phyloP scores from a whole-genome alignment of 2,113 vertebrate genomes.

The Eclectus roratus region DNA sequence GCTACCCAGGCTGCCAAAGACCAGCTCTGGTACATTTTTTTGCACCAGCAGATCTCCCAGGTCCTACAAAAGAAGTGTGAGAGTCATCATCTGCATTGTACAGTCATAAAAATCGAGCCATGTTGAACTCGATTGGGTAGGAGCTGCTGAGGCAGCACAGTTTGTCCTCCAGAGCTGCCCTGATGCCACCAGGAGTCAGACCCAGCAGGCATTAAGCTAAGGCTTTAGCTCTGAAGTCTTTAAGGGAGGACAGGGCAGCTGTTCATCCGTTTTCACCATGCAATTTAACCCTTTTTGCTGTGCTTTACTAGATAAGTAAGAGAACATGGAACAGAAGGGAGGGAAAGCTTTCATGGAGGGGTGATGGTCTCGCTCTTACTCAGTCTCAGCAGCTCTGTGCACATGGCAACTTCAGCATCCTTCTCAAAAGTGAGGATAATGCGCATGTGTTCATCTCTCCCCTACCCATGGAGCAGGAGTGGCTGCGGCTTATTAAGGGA shows the following conservation, averaged over 20 bases:
- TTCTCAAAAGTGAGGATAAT: neutral
- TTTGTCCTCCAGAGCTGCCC: neutral
- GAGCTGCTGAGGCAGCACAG: neutral
- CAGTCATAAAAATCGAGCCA: fast-evolving
- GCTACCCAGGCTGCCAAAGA: neutral
- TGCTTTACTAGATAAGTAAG: neutral
- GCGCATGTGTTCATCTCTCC: neutral
- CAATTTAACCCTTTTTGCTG: neutral
- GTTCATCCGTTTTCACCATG: neutral
- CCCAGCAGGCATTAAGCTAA: neutral
- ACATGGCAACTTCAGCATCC: neutral
- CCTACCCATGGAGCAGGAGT: fast-evolving
- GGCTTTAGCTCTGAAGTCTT: neutral
- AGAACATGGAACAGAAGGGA: neutral
- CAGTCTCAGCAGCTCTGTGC: neutral
- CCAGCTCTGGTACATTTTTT: neutral
- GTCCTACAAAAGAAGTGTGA: neutral
- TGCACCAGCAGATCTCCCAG: neutral
- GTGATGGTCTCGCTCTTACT: neutral
- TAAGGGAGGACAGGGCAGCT: neutral
- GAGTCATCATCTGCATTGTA: neutral
- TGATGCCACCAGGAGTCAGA: neutral
- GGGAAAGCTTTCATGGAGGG: neutral
- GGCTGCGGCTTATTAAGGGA: neutral
- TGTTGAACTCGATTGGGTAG: neutral